Percentiles rank a stretch among this genome's conserved stretches.
Conservation (phyloP, 2,888 invertebrate species). For the Coecobrya sp. region DNA sequence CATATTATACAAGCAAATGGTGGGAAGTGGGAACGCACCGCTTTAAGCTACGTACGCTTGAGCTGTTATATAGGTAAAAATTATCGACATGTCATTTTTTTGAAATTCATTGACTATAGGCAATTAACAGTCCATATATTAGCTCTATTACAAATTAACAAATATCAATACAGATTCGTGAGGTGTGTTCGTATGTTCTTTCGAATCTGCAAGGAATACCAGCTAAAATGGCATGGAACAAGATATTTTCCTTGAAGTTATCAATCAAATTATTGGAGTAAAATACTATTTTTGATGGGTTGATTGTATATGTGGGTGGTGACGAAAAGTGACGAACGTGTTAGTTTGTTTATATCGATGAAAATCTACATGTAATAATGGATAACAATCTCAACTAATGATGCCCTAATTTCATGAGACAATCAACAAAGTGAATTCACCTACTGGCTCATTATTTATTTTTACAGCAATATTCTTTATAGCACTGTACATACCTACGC, state of each 20-base stretch:
- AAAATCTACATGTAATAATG: conserved; percentile 66
- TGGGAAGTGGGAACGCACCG: too few relatives aligned
- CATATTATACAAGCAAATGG: too few relatives aligned
- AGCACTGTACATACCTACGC: neutral
- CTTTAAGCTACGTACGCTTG: too few relatives aligned
- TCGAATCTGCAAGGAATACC: too few relatives aligned
- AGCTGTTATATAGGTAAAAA: too few relatives aligned
- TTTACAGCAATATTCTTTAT: neutral
- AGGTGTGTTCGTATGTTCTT: too few relatives aligned
- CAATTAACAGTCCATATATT: too few relatives aligned
- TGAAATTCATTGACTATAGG: too few relatives aligned
- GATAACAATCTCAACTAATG: conserved; percentile 73
- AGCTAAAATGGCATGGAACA: too few relatives aligned
- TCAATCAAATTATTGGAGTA: neutral
- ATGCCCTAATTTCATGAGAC: conserved; percentile 77
- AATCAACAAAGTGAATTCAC: conserved; percentile 70
- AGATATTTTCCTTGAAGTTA: neutral
- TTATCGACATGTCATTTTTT: too few relatives aligned
- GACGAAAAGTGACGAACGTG: conserved; percentile 25
- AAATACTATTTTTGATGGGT: neutral
- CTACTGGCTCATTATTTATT: conserved; percentile 45
- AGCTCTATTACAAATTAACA: too few relatives aligned
- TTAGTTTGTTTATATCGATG: conserved; percentile 42
- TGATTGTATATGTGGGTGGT: conserved; percentile 30
- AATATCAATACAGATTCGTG: too few relatives aligned